Evolutionary conservation across 2,113 vertebrate genomes (phyloP).

Genomic region (Hippocampus barbouri): DNA sequence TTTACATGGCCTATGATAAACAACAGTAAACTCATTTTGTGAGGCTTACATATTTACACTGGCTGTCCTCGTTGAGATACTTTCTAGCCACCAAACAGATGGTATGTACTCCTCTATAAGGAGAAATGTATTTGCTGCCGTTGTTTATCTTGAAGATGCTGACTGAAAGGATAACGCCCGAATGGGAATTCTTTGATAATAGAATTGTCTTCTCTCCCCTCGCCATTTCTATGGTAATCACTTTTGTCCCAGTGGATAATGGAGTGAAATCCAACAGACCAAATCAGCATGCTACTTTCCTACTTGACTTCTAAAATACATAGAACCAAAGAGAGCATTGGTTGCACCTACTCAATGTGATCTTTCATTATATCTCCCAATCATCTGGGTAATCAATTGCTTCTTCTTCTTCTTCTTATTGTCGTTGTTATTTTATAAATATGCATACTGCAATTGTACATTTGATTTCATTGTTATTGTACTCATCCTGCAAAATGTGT

Average conservation of each 20-base stretch:
- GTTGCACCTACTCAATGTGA: too few species aligned
- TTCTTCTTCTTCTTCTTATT: too few species aligned
- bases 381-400: neutral
- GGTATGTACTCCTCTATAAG: neutral
- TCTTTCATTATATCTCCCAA: neutral
- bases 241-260: conserved; percentile 34
- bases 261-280: conserved; percentile 12
- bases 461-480: too few species aligned
- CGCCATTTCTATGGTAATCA: conserved; percentile 21
- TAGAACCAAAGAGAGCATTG: neutral
- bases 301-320: neutral
- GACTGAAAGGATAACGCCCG: neutral
- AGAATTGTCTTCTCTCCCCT: conserved; percentile 2
- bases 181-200: conserved; percentile 1
- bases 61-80: neutral
- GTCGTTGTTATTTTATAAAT: too few species aligned
- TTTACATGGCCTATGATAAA: neutral
- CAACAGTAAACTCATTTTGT: neutral
- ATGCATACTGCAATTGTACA: too few species aligned
- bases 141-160: neutral
- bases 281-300: neutral
- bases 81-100: neutral
- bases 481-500: neutral
- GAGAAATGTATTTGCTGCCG: neutral
- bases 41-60: neutral